These are phyloP conservation scores for Sandelia bainsii DNA, from an alignment of 2,797 vertebrate species.

Conservation along the genomic window DNA sequence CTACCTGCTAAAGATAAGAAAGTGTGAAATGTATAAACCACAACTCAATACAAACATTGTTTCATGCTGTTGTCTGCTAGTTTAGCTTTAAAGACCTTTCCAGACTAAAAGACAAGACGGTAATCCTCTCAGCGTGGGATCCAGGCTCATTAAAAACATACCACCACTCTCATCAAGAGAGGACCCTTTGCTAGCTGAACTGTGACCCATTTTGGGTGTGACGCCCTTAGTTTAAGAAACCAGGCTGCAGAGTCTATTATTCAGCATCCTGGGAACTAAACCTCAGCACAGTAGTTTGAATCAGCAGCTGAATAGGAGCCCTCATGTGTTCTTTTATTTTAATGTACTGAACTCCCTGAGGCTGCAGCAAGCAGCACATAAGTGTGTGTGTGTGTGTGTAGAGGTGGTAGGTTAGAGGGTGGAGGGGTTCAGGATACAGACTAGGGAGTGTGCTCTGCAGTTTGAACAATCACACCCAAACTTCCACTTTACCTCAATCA, in stretches of 20 bases:
- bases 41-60: constrained; percentile 19
- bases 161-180: constrained; percentile 50
- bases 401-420: constrained; percentile 29
- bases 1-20: not conserved
- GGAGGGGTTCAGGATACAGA: constrained; percentile 64
- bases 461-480: constrained; percentile 70
- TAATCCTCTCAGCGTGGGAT: constrained; percentile 76
- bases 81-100: constrained; percentile 50
- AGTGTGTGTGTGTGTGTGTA: constrained; percentile 20
- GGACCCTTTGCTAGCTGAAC: constrained; percentile 63
- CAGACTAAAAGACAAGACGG: constrained; percentile 51
- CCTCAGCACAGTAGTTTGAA: constrained; percentile 59
- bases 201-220: constrained; percentile 78
- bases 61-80: constrained; percentile 24
- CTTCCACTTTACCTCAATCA: constrained; percentile 65
- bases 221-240: constrained; percentile 67
- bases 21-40: constrained; percentile 14
- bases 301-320: constrained; percentile 60
- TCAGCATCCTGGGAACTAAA: constrained; percentile 75
- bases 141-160: constrained; percentile 73
- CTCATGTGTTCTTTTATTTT: constrained; percentile 56
- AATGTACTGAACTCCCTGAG: constrained; percentile 47
- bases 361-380: constrained; percentile 17
- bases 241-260: constrained; percentile 61
- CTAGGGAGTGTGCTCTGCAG: constrained; percentile 49